phyloP scores from a whole-genome alignment of 1,140 invertebrate species.

The Trichonephila clavata region DNA sequence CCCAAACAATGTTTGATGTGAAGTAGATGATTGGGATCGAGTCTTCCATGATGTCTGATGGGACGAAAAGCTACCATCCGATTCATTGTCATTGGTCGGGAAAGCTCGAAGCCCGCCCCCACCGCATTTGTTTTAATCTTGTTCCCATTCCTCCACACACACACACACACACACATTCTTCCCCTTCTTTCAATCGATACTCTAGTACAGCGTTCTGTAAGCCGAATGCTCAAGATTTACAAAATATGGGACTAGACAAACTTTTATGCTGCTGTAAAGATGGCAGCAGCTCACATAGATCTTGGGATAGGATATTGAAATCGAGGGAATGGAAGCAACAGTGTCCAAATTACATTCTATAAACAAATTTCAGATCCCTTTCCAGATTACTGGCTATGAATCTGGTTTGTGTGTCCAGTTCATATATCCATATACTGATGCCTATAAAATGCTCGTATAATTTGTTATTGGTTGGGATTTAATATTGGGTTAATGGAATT shows the following conservation, averaged over 20 bases:
- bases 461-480: too few species aligned
- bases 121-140: constrained; percentile 3
- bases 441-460: too few species aligned
- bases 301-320: neutral
- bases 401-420: too few species aligned
- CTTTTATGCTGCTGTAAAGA: neutral
- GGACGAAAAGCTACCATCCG: neutral
- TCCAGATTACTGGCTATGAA: too few species aligned
- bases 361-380: too few species aligned
- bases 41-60: constrained; percentile 17
- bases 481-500: too few species aligned
- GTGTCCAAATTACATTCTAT: too few species aligned
- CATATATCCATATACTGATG: too few species aligned
- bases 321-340: too few species aligned
- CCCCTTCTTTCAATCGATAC: constrained; percentile 8
- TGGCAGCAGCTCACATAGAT: neutral
- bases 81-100: neutral
- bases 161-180: too few species aligned
- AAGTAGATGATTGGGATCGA: neutral
- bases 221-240: neutral
- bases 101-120: neutral
- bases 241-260: neutral
- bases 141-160: neutral
- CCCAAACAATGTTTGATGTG: neutral
- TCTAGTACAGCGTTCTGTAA: neutral